Base-by-base conservation (phyloP, 2,888 invertebrate genomes). In the Pedicia rivosa region DNA sequence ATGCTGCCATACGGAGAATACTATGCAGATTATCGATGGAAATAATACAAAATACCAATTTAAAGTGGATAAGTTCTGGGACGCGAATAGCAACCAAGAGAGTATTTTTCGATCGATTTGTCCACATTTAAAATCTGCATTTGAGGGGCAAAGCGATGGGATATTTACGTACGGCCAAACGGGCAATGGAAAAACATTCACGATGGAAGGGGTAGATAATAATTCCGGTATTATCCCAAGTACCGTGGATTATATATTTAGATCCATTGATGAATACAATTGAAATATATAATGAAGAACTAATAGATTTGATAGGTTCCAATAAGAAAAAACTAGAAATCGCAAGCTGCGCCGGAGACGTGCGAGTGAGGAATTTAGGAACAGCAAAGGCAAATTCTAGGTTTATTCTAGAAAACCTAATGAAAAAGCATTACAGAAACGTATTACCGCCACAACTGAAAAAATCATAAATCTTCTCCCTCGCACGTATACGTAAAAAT, bases 101-200 rank as follows among this genome's bases (percentile, higher is more conserved):
- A 74, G 79, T 50, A 72, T 91, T 1, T 92, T 90, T 60, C 73
- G 78, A 50, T 86, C 90, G 59, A 73, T 91, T 2, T 74, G 84
- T 0, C 73, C 83, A 36, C 66, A 90, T 46, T 81, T 88, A 3
- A 87, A 88, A 59, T 84, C 84, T 2, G 84, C 86, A 0, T 57
- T 90, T 34, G 88, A 90, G 63, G 84, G 84, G 0, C 90, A 84
- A 53, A 83, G 88, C 61, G 81, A 87, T 4, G 88, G 88, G 56
- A 80, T 90, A 30, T 87, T 88, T 65, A 88, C 88, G 7, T 90
- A 90, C 55, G 88, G 88, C 0, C 88, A 88, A 63, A 88, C 88
- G 2, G 86, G 88, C 9, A 84, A 86, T 36, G 88, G 88, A 1
- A 88, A 88, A 62, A 88, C 88, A 0, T 83, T 75, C 50, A 88